Evolutionary conservation across 2,797 vertebrate genomes (phyloP).

Genomic region (Momotus momota): DNA sequence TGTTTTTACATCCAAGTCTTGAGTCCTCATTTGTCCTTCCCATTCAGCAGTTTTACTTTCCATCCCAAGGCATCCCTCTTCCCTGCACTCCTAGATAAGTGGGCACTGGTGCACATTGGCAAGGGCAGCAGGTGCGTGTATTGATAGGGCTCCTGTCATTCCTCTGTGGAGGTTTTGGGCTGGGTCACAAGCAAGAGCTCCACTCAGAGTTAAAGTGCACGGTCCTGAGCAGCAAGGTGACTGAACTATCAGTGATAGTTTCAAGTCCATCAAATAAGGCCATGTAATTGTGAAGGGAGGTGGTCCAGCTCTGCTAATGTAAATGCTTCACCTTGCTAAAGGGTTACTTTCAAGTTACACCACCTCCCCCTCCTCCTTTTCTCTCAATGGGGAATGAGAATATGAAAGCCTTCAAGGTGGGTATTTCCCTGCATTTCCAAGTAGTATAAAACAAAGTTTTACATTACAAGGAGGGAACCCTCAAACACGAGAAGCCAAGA

Average conservation of each 20-base stretch:
- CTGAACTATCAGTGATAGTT: background rate
- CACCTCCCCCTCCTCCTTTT: background rate
- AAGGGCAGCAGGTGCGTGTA: background rate
- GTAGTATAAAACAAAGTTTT: background rate
- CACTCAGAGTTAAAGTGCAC: background rate
- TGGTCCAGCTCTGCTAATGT: background rate
- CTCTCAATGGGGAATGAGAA: background rate
- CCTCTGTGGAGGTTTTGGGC: background rate
- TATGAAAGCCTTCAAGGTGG: background rate
- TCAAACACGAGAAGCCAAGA: background rate
- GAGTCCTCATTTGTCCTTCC: background rate
- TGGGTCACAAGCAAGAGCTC: background rate
- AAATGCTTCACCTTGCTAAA: background rate
- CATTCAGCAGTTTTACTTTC: background rate
- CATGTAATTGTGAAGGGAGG: background rate
- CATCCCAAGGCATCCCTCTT: background rate
- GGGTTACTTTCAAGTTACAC: background rate
- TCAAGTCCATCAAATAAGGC: background rate
- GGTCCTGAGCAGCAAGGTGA: background rate
- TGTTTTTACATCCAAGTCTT: background rate
- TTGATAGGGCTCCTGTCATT: background rate
- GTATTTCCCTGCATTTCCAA: background rate
- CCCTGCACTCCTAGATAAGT: fast-evolving
- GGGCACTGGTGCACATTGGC: fast-evolving
- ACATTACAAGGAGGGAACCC: background rate